Evolutionary conservation across 2,797 vertebrate species (phyloP).

Genomic region (Myoxocephalus aenaeus): DNA sequence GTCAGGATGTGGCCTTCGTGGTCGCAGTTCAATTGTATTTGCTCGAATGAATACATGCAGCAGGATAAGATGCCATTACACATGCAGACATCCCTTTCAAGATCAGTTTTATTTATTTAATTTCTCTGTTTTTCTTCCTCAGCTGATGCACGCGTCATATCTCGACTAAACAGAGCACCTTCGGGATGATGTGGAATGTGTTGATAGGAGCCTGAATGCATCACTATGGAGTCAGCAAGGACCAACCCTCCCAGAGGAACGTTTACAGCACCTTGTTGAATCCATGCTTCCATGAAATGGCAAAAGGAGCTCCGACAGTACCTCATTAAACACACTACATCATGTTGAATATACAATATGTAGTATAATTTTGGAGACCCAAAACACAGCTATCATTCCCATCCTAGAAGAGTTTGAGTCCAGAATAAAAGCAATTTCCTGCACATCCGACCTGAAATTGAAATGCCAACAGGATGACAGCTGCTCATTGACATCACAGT

Average conservation of each 20-base stretch:
- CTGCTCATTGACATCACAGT: conserved; percentile 62
- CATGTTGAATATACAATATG: conserved; percentile 15
- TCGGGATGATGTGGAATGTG: conserved; percentile 46
- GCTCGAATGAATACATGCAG: conserved; percentile 12
- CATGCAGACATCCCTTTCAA: conserved; percentile 4
- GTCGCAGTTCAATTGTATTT: not conserved
- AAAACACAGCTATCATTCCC: conserved; percentile 32
- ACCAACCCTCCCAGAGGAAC: conserved; percentile 20
- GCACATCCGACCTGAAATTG: conserved; percentile 69
- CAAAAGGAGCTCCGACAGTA: conserved; percentile 1
- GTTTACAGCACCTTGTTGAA: conserved; percentile 37
- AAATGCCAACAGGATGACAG: conserved; percentile 78
- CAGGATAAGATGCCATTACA: conserved; percentile 29
- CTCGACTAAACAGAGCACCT: conserved; percentile 40
- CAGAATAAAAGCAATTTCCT: conserved; percentile 78
- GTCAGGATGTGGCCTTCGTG: conserved; percentile 29
- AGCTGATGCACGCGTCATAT: conserved; percentile 23
- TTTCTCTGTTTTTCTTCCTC: conserved; percentile 20
- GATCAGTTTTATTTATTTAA: conserved; percentile 6
- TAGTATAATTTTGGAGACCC: conserved; percentile 28
- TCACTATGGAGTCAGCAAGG: conserved; percentile 35
- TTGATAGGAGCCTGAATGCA: conserved; percentile 48
- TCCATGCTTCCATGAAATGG: conserved; percentile 6
- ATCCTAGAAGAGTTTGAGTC: conserved; percentile 38
- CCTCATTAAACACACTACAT: conserved; percentile 17